These are phyloP conservation scores for Conger conger DNA, from an alignment of 2,113 vertebrate species.

Conservation along the genomic window DNA sequence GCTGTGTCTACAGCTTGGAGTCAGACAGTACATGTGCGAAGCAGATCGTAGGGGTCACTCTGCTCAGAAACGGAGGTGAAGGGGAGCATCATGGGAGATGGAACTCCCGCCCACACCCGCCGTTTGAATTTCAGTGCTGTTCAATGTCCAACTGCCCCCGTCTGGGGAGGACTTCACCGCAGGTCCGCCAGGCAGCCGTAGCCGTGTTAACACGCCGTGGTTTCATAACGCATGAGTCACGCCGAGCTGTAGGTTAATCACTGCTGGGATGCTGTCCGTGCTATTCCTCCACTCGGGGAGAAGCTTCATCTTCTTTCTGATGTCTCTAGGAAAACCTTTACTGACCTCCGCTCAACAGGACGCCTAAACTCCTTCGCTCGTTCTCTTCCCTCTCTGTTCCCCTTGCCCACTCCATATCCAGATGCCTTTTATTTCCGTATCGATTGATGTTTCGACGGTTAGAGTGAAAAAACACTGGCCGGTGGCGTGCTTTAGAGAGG, in stretches of 20 bases:
- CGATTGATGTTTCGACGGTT: not conserved
- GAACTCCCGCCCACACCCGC: too few species aligned
- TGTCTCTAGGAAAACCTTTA: not conserved
- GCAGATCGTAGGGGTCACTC: not conserved
- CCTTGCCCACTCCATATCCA: not conserved
- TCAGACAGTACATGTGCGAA: not conserved
- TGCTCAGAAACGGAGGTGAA: not conserved
- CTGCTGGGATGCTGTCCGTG: not conserved
- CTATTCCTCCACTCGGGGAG: not conserved
- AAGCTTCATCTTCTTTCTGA: not conserved
- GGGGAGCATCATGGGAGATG: not conserved
- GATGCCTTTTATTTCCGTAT: not conserved
- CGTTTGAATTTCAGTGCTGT: too few species aligned
- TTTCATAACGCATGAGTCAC: not conserved
- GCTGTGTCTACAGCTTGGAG: not conserved
- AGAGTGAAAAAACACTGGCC: too few species aligned
- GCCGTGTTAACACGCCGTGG: not conserved
- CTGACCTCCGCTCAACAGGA: not conserved
- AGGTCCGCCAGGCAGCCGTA: not conserved
- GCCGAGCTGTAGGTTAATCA: not conserved
- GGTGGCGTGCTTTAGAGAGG: too few species aligned
- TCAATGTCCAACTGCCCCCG: too few species aligned
- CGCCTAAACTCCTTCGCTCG: not conserved
- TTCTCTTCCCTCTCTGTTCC: not conserved
- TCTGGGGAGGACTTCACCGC: not conserved